A percentile compares a stretch with the other conserved stretches of the same genome.
These are phyloP conservation scores for Oenanthe oenanthe DNA, from an alignment of 2,113 vertebrate genomes.

Conservation along the genomic window DNA sequence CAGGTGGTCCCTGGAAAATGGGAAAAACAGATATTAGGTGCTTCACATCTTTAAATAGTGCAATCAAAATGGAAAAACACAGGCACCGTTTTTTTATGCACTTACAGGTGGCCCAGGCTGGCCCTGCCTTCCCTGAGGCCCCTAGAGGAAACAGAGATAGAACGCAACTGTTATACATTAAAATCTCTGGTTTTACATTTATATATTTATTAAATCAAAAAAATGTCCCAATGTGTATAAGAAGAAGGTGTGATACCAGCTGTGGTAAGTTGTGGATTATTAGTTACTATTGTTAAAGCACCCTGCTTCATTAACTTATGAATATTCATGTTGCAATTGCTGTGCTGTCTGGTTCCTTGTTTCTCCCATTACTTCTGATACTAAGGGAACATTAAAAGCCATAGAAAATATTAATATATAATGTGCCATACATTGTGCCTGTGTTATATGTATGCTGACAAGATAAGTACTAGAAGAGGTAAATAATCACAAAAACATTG, in stretches of 20 bases:
- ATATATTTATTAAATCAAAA: neutral
- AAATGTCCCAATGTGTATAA: neutral
- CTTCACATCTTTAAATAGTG: neutral
- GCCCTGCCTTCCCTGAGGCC: conserved; percentile 88
- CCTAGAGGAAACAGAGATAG: conserved; percentile 77
- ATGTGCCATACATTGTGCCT: neutral
- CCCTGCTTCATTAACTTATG: neutral
- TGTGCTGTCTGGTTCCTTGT: neutral
- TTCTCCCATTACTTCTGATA: neutral
- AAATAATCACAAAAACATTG: neutral
- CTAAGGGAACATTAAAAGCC: neutral
- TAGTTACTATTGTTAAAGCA: neutral
- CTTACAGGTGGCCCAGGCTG: conserved; percentile 90
- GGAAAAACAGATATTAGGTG: neutral
- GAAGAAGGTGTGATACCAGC: neutral
- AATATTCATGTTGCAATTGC: neutral
- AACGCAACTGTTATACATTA: neutral
- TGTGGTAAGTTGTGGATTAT: neutral
- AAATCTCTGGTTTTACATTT: neutral
- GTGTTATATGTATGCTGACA: neutral
- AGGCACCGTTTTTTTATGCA: neutral
- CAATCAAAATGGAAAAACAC: neutral
- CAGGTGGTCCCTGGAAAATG: conserved; percentile 85
- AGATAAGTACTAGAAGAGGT: neutral
- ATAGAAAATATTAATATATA: neutral